phyloP scores from a whole-genome alignment of 2,113 vertebrate genomes.

The Mirza zaza region DNA sequence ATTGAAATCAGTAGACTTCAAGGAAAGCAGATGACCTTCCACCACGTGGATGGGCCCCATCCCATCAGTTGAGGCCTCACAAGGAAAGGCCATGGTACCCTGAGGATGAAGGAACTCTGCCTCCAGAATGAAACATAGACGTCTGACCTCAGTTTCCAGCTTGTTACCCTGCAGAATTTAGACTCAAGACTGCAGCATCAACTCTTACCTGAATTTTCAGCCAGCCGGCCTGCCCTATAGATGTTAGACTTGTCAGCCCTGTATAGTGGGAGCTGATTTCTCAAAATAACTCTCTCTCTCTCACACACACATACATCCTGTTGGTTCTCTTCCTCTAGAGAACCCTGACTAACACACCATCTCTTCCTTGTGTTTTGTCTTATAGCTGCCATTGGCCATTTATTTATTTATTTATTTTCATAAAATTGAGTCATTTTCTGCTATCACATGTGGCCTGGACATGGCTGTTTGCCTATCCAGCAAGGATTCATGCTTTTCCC shows the following conservation, averaged over 20 bases:
- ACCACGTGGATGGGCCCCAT: background rate
- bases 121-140: background rate
- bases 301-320: background rate
- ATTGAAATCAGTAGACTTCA: background rate
- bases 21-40: background rate
- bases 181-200: background rate
- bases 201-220: background rate
- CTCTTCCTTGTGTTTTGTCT: background rate
- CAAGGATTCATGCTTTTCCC: background rate
- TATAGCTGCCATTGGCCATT: background rate
- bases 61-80: background rate
- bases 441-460: background rate
- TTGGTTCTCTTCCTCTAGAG: background rate
- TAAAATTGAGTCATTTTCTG: background rate
- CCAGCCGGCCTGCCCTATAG: background rate
- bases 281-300: background rate
- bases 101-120: background rate
- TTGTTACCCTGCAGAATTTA: background rate
- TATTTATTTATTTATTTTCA: background rate
- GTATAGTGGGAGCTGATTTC: background rate
- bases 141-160: background rate
- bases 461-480: background rate
- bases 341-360: background rate
- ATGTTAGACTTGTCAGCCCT: background rate
- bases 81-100: background rate